Percentiles rank a stretch among this genome's conserved stretches.
Evolutionary conservation across 1,140 invertebrate genomes (phyloP).

Genomic region (Centruroides vittatus): DNA sequence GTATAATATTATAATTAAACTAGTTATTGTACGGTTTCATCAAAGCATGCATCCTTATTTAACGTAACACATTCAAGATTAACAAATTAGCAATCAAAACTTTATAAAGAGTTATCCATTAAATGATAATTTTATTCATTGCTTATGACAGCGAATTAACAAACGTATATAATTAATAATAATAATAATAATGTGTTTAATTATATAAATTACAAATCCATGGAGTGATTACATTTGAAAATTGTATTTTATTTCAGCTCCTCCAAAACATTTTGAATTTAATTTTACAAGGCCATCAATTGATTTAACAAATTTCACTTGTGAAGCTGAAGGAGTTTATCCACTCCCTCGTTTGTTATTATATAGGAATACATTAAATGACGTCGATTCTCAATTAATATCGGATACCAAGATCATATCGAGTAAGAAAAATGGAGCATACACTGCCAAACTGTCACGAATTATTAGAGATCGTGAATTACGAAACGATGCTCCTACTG

Average conservation of each 20-base stretch:
- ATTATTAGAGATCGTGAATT: constrained; percentile 2
- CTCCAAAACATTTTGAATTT: constrained; percentile 13
- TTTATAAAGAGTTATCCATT: no score
- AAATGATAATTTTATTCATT: no score
- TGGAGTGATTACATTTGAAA: no score
- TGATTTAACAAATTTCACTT: constrained; percentile 13
- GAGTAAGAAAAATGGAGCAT: constrained; percentile 3
- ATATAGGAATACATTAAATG: constrained; percentile 18
- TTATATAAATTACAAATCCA: no score
- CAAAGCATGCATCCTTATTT: no score
- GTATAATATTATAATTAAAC: no score
- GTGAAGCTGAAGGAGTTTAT: constrained; percentile 19
- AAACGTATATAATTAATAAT: no score
- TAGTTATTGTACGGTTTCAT: no score
- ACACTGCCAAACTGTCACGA: constrained; percentile 3
- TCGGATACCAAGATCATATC: constrained; percentile 3
- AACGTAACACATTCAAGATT: no score
- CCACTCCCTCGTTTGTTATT: constrained; percentile 17
- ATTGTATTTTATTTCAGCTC: constrained; percentile 2
- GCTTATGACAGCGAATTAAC: no score
- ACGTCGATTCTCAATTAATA: neutral
- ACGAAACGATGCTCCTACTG: neutral
- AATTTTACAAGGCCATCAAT: constrained; percentile 8
- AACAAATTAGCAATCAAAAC: no score
- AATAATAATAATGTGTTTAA: no score